Conservation (phyloP, 2,113 vertebrate species). For the Rhabdornis inornatus region DNA sequence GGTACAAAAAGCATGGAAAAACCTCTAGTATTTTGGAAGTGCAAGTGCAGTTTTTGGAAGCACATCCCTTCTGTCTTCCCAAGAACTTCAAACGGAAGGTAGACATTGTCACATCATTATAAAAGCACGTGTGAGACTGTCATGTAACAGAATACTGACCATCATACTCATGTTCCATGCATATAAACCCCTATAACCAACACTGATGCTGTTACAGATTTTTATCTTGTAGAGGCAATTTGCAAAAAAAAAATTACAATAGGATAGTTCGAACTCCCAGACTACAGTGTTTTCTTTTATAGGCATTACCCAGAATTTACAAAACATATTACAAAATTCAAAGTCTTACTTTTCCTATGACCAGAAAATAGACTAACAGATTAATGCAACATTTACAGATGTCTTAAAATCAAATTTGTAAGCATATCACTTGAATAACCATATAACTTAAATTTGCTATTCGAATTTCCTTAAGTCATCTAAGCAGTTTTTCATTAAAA, state of each 20-base stretch:
- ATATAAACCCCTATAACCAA: background rate
- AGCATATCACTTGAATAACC: background rate
- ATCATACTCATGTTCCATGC: background rate
- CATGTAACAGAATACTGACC: rapidly evolving
- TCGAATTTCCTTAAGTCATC: background rate
- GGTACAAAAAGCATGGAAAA: background rate
- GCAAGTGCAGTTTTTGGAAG: background rate
- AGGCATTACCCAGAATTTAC: background rate
- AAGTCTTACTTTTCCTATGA: background rate
- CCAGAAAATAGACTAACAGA: background rate
- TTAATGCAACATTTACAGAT: background rate
- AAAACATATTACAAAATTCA: background rate
- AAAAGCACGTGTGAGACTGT: background rate
- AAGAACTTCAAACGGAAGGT: background rate
- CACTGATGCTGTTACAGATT: background rate
- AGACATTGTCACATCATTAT: background rate
- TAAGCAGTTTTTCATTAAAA: background rate
- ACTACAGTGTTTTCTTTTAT: background rate
- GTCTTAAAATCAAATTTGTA: background rate
- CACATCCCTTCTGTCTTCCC: background rate
- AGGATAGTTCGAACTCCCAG: rapidly evolving
- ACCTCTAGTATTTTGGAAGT: background rate
- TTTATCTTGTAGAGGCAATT: background rate
- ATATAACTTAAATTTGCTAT: background rate
- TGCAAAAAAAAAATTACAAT: background rate